Conservation (phyloP, 2,888 invertebrate genomes). For the Metopia argyrocephala region DNA sequence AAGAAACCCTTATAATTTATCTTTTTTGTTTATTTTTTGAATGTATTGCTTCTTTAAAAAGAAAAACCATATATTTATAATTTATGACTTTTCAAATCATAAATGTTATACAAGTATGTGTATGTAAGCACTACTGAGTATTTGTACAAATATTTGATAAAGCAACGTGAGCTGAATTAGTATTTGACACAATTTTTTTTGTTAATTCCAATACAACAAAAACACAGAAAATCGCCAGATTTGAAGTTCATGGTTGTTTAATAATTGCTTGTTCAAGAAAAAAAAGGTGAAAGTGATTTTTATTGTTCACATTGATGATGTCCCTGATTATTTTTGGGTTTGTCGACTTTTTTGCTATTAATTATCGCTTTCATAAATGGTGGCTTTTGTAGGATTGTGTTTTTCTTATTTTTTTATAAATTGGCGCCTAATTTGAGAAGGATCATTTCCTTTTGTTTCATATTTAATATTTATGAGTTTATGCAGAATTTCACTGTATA, state of each 20-base stretch:
- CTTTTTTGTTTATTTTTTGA: slow-evolving; percentile 10
- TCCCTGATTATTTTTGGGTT: background rate
- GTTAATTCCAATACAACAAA: slow-evolving; percentile 2
- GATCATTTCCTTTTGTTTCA: slow-evolving; percentile 56
- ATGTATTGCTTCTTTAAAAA: background rate
- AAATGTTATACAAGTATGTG: slow-evolving; percentile 1
- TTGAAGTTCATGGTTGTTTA: slow-evolving; percentile 45
- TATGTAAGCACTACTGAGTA: background rate
- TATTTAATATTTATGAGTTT: slow-evolving; percentile 74
- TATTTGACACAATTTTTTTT: slow-evolving; percentile 51
- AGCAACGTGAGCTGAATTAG: slow-evolving; percentile 58
- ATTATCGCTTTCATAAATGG: slow-evolving; percentile 16
- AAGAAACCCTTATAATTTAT: slow-evolving; percentile 57
- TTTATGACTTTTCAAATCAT: slow-evolving; percentile 53
- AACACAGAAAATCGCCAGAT: background rate
- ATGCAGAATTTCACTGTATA: slow-evolving; percentile 70
- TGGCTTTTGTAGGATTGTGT: slow-evolving; percentile 62
- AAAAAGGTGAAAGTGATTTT: slow-evolving; percentile 58
- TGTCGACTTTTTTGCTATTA: background rate
- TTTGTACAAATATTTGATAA: slow-evolving; percentile 10
- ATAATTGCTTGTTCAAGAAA: background rate
- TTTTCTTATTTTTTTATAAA: no score
- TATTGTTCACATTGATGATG: slow-evolving; percentile 10
- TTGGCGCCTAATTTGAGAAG: slow-evolving; percentile 57
- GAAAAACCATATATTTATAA: slow-evolving; percentile 33